These are phyloP conservation scores for Phoeniculus purpureus DNA, from an alignment of 2,797 vertebrate species.

Conservation along the genomic window DNA sequence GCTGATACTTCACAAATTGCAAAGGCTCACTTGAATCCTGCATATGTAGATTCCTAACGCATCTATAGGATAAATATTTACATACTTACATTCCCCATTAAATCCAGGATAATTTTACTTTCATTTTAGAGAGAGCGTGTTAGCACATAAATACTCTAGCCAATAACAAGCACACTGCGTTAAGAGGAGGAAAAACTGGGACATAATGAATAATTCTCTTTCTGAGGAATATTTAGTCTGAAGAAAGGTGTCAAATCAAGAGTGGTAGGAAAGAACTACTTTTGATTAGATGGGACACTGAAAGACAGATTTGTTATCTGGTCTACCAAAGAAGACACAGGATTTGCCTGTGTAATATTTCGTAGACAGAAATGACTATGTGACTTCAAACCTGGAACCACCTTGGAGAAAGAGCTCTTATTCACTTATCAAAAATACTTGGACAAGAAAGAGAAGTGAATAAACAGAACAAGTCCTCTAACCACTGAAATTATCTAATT, in stretches of 20 bases:
- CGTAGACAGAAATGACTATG: background rate
- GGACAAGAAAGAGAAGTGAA: background rate
- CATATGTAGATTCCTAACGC: background rate
- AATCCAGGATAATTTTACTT: background rate
- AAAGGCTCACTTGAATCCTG: background rate
- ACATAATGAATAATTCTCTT: background rate
- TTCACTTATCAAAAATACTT: background rate
- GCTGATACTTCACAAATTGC: background rate
- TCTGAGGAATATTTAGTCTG: background rate
- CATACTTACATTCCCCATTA: background rate
- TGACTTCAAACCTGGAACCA: background rate
- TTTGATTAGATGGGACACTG: background rate
- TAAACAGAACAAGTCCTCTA: background rate
- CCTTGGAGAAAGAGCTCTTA: background rate
- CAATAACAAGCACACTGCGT: background rate
- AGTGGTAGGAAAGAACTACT: background rate
- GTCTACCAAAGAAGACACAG: background rate
- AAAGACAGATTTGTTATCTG: background rate
- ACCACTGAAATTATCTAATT: background rate
- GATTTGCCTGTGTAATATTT: background rate
- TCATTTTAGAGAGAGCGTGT: rapidly evolving
- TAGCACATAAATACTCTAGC: background rate
- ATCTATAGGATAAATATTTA: background rate
- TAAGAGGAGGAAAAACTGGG: background rate
- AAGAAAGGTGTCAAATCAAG: background rate